Evolutionary conservation across 2,113 vertebrate species (phyloP).

Genomic region (Platysternon megacephalum): DNA sequence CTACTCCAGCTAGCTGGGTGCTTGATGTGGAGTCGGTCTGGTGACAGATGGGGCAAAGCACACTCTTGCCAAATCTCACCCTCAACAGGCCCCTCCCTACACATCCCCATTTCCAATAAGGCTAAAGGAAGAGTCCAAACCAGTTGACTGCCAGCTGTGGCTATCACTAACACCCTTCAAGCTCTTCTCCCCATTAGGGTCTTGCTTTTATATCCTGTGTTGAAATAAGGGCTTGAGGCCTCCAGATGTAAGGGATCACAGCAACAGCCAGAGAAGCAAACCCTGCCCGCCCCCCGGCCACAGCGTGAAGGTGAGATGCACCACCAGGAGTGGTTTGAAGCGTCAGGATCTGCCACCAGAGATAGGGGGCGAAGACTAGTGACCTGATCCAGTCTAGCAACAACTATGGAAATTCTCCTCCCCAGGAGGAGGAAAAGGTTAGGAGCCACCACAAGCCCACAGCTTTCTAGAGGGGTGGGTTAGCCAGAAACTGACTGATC

Average conservation of each 20-base stretch:
- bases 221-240: not conserved
- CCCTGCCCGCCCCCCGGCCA: accelerated
- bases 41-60: accelerated
- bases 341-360: not conserved
- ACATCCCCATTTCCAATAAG: not conserved
- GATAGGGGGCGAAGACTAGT: accelerated
- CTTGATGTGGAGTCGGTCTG: not conserved
- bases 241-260: not conserved
- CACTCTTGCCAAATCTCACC: accelerated
- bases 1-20: accelerated
- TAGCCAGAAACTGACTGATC: not conserved
- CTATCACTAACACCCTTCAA: not conserved
- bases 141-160: not conserved
- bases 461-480: not conserved
- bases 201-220: not conserved
- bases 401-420: not conserved
- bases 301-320: not conserved
- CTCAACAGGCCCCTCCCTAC: not conserved
- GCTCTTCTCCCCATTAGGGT: not conserved
- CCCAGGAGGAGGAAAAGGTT: not conserved
- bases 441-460: not conserved
- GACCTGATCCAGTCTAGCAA: not conserved
- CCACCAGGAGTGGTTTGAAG: not conserved
- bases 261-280: not conserved
- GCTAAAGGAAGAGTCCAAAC: not conserved